phyloP scores from a whole-genome alignment of 1,140 invertebrate species.

The Ephestia elutella region DNA sequence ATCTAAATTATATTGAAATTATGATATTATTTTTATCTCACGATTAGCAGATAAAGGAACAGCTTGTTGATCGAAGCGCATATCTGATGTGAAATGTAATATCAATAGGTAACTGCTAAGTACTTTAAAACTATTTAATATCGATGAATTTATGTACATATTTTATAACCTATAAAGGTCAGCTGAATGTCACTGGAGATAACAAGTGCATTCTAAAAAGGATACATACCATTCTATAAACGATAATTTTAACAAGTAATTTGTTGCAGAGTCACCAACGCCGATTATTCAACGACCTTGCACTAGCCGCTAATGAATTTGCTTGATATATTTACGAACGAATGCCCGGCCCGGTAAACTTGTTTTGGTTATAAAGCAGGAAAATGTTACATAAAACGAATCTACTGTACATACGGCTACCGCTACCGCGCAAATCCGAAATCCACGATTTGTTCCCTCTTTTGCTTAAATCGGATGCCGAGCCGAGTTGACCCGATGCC shows the following conservation, averaged over 20 bases:
- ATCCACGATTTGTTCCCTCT: too few species aligned
- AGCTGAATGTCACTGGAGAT: constrained; percentile 46
- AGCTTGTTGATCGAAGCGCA: too few species aligned
- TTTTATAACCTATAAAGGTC: constrained; percentile 32
- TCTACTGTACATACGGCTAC: not conserved
- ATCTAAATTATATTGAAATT: not conserved
- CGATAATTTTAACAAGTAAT: not conserved
- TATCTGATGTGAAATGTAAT: too few species aligned
- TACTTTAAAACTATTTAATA: too few species aligned
- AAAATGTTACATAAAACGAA: not conserved
- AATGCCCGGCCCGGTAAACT: not conserved
- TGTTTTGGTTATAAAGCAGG: constrained; percentile 1
- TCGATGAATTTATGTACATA: too few species aligned
- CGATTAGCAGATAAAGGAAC: not conserved
- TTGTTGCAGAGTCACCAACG: not conserved
- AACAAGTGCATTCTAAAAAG: constrained; percentile 6
- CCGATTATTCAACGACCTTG: not conserved
- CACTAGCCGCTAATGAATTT: not conserved
- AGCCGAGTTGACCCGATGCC: too few species aligned
- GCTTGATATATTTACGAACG: not conserved
- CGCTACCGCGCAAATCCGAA: not conserved
- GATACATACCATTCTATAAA: constrained; percentile 31
- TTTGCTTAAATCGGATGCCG: too few species aligned
- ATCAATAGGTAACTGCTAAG: too few species aligned
- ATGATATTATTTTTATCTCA: not conserved